Conservation (phyloP, 2,888 invertebrate genomes). For the Caenorhabditis sulstoni region DNA sequence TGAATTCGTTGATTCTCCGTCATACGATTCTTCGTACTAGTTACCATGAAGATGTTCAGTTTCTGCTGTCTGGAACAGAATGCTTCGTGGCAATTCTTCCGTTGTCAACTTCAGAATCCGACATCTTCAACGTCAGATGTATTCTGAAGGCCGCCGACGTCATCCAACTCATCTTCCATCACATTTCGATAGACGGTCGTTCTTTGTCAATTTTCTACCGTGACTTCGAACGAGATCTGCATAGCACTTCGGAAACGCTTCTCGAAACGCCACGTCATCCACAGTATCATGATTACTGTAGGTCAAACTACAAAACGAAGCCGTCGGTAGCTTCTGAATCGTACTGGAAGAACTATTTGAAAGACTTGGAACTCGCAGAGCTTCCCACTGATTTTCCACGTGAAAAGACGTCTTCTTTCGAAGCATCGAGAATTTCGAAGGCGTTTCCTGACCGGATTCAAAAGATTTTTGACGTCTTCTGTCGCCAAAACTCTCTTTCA, state of each 20-base stretch:
- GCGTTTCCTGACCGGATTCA: conserved; percentile 10
- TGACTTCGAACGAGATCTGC: conserved; percentile 38
- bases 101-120: neutral
- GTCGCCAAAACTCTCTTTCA: conserved; percentile 8
- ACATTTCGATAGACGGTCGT: conserved; percentile 65
- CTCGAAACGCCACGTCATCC: neutral
- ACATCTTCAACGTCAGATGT: neutral
- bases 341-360: conserved; percentile 27
- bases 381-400: conserved; percentile 15
- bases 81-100: conserved; percentile 18
- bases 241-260: neutral
- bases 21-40: conserved; percentile 38
- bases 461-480: conserved; percentile 17
- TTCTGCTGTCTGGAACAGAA: conserved; percentile 45
- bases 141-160: neutral
- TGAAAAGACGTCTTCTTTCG: neutral
- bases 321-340: neutral
- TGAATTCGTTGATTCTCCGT: conserved; percentile 26
- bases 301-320: neutral
- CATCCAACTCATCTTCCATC: conserved; percentile 58
- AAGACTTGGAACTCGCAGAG: neutral
- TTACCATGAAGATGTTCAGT: conserved; percentile 34
- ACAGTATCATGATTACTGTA: conserved; percentile 40
- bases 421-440: conserved; percentile 7
- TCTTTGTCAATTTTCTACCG: conserved; percentile 60